phyloP scores from a whole-genome alignment of 2,113 vertebrate species.

The Marmota flaviventris region DNA sequence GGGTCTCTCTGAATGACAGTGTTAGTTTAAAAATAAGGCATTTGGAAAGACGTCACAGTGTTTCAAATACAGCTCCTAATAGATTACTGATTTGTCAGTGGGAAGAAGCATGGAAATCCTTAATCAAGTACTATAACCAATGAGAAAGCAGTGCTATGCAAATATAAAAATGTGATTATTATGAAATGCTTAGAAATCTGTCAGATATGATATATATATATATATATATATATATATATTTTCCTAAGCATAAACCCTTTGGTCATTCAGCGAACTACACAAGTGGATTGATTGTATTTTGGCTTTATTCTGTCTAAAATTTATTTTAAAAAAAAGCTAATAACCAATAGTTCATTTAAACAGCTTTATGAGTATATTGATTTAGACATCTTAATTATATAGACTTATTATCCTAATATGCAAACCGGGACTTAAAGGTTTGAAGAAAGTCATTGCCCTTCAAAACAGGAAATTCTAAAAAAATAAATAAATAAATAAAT shows the following conservation, averaged over 20 bases:
- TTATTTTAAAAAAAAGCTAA: background rate
- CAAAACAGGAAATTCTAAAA: slow-evolving; percentile 21
- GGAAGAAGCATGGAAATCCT: background rate
- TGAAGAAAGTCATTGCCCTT: background rate
- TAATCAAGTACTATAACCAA: background rate
- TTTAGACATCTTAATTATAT: background rate
- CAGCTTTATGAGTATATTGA: background rate
- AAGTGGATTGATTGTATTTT: background rate
- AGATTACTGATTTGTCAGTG: background rate
- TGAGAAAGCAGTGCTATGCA: background rate
- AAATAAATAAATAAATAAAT: background rate
- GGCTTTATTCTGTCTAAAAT: background rate
- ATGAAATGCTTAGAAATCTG: background rate
- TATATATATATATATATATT: too few species aligned
- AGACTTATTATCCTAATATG: background rate
- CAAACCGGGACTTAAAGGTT: background rate
- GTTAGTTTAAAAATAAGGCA: background rate
- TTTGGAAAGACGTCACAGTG: background rate
- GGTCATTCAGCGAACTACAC: background rate
- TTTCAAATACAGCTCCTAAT: background rate
- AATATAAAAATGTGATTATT: background rate
- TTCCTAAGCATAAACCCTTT: background rate
- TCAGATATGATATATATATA: too few species aligned
- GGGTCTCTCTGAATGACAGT: rapidly evolving
- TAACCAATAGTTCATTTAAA: background rate